A percentile compares a stretch with the other conserved stretches of the same genome.
Conservation (phyloP, 1,140 invertebrate species). For the Apis florea region DNA sequence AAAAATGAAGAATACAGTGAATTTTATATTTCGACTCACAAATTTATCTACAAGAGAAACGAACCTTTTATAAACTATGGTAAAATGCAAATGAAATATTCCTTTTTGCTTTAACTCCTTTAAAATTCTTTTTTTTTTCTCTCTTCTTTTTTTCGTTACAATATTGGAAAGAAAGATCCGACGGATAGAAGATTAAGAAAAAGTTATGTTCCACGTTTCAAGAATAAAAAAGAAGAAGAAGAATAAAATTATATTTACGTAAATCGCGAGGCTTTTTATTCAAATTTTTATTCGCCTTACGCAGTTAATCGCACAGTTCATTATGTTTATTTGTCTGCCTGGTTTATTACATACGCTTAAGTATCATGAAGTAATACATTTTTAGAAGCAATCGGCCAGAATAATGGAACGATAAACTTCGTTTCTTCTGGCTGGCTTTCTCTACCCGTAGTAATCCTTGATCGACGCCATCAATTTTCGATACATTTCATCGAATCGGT, state of each 20-base stretch:
- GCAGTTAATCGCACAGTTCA: not conserved
- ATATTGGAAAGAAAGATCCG: not conserved
- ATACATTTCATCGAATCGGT: conserved; percentile 1
- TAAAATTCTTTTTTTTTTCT: not conserved
- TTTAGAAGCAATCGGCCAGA: not conserved
- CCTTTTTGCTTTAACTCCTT: no score
- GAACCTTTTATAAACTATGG: no score
- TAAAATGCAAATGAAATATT: no score
- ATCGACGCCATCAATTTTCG: not conserved
- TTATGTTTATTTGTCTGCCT: not conserved
- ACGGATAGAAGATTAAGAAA: no score
- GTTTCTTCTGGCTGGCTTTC: conserved; percentile 5
- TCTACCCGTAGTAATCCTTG: not conserved
- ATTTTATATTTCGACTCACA: no score
- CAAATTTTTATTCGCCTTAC: conserved; percentile 1
- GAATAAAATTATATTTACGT: not conserved
- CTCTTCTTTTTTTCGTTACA: not conserved
- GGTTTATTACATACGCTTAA: not conserved
- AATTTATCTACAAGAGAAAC: no score
- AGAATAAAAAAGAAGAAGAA: not conserved
- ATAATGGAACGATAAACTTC: conserved; percentile 19
- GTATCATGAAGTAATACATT: conserved; percentile 1
- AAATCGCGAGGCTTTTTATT: not conserved
- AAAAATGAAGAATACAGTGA: no score
- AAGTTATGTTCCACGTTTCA: not conserved